These are phyloP conservation scores for Rotaria socialis DNA, from an alignment of 2,888 invertebrate genomes.

Conservation along the genomic window DNA sequence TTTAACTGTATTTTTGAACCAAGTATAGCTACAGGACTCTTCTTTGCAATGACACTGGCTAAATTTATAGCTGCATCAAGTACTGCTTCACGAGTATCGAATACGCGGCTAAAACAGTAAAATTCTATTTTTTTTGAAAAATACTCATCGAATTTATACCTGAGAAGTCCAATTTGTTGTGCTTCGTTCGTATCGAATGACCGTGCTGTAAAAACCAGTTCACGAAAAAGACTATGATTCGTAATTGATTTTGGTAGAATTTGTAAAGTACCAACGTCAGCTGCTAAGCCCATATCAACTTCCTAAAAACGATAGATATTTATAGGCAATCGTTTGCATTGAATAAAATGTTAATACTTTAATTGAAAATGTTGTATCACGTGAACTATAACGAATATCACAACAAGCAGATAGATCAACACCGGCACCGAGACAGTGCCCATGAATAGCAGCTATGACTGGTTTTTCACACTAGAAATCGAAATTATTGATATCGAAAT, in stretches of 20 bases:
- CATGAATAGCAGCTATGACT: conserved; percentile 79
- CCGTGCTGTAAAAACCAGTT: conserved; percentile 79
- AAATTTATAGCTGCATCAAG: conserved; percentile 68
- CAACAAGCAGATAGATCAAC: conserved; percentile 80
- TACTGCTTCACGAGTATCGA: conserved; percentile 62
- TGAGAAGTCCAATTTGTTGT: conserved; percentile 73
- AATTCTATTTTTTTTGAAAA: too few species aligned
- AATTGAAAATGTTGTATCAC: conserved; percentile 70
- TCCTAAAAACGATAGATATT: neutral
- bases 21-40: conserved; percentile 91
- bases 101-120: neutral
- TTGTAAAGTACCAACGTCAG: conserved; percentile 89
- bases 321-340: too few species aligned
- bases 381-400: conserved; percentile 83
- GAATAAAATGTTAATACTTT: conserved; percentile 46
- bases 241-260: conserved; percentile 83
- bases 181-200: conserved; percentile 78
- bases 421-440: conserved; percentile 83
- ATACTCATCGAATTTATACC: conserved; percentile 51
- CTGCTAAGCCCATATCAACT: conserved; percentile 63
- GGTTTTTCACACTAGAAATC: conserved; percentile 73
- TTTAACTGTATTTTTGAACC: conserved; percentile 77
- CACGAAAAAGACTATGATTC: conserved; percentile 77
- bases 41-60: conserved; percentile 68
- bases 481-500: too few species aligned